Evolutionary conservation across 2,113 vertebrate genomes (phyloP), one percentile per base, ranked within the genome.

Genomic region (Asarcornis scutulata): DNA sequence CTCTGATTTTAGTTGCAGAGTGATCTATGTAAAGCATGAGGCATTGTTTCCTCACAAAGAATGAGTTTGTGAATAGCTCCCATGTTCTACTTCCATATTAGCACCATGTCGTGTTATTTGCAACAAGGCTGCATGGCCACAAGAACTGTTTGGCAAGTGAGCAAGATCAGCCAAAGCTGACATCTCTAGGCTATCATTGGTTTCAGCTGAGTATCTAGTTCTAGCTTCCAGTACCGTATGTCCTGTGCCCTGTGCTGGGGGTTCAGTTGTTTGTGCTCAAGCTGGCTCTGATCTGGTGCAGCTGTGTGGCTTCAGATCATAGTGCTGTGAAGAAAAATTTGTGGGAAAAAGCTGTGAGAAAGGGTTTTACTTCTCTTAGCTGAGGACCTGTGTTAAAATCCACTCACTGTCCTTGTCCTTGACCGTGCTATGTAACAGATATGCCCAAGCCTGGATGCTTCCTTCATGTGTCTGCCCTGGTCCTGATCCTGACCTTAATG

Each of bases 271-370:
- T 67, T 18, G 14, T 48, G 34, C 26, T 81, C 16, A 44, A 64
- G 13, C 10, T 2, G 1, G 4, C 13, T 40, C 34, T 69, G 34
- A 56, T 25, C 15, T 0, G 0, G 3, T 52, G 55, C 17, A 88
- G 31, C 34, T 46, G 14, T n/a, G 42, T 40, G 36, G 34, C 36
- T 25, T 89, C 44, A 15, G 17, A 82, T 69, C 20, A 71, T 26
- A 40, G 15, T 34, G 38, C 0, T 0, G 11, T 46, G 17, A 74
- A 58, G 32, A 73, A 73, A 66, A 22, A 7, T 59, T 44, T 68
- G 36, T 26, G 20, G 25, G 27, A 87, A 83, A 63, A 62, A 29
- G 3, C 7, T 66, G 7, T 71, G 9, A 68, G n/a, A 58, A 10
- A 12, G 10, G 18, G 42, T 52, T 21, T 55, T 50, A n/a, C 3